Evolutionary conservation across 2,888 invertebrate species (phyloP).

Genomic region (Allolobophora icterica): DNA sequence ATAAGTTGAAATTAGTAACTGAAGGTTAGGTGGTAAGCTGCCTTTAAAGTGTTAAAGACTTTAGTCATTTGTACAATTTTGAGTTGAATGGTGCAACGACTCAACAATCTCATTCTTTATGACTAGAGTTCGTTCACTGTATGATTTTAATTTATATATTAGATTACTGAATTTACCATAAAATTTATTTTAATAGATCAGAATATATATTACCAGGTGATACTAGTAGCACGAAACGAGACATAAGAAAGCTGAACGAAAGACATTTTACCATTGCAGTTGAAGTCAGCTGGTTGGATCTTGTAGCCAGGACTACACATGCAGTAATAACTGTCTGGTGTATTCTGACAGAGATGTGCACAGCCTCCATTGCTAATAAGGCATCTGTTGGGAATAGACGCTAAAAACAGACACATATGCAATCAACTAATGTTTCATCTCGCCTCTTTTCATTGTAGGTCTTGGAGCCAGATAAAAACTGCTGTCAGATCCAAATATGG

Average conservation of each 20-base stretch:
- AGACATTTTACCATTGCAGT: neutral
- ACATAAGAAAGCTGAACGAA: neutral
- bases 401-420: neutral
- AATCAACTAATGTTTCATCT: neutral
- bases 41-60: neutral
- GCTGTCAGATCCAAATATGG: neutral
- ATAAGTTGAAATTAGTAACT: neutral
- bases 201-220: neutral
- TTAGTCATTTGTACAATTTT: too few species aligned
- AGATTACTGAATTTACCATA: too few species aligned
- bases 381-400: conserved; percentile 57
- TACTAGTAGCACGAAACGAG: neutral
- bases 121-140: too few species aligned
- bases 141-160: too few species aligned
- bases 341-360: conserved; percentile 61
- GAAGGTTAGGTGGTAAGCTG: neutral
- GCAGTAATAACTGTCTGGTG: conserved; percentile 62
- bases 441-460: neutral
- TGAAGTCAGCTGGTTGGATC: neutral
- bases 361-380: conserved; percentile 61
- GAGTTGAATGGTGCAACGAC: too few species aligned
- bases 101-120: too few species aligned
- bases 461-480: neutral
- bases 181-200: too few species aligned
- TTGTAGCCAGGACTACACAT: conserved; percentile 68